Conservation (phyloP, 2,888 invertebrate genomes). For the Ectobius pallidus region DNA sequence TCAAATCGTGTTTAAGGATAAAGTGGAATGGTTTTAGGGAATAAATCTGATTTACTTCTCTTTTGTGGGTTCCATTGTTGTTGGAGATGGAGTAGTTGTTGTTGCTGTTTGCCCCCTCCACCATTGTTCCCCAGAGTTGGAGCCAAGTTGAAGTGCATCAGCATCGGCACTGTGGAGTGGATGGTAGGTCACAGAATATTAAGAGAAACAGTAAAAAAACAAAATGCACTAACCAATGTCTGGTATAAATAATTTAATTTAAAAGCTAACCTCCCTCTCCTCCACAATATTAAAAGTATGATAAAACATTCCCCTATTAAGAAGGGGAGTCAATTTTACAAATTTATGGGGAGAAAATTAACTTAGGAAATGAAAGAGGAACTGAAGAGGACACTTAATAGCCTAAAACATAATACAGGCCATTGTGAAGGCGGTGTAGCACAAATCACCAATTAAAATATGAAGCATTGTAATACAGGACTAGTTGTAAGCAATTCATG, state of each 20-base stretch:
- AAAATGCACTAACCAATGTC: slow-evolving; percentile 22
- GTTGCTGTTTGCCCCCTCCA: slow-evolving; percentile 61
- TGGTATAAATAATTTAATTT: neutral
- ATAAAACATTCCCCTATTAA: neutral
- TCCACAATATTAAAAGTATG: neutral
- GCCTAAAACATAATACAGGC: slow-evolving; percentile 11
- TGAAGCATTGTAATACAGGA: neutral
- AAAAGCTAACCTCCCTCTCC: neutral
- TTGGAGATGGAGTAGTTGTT: slow-evolving; percentile 58
- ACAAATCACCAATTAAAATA: slow-evolving; percentile 8
- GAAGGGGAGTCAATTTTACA: neutral
- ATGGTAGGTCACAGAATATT: slow-evolving; percentile 41
- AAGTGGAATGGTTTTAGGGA: slow-evolving; percentile 31
- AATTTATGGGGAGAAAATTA: no score
- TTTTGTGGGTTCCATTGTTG: slow-evolving; percentile 59
- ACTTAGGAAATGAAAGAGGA: no score
- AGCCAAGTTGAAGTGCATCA: slow-evolving; percentile 55
- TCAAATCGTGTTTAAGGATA: neutral
- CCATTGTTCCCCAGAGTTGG: slow-evolving; percentile 63
- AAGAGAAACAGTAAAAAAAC: slow-evolving; percentile 29
- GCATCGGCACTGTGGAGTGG: slow-evolving; percentile 45
- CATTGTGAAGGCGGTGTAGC: slow-evolving; percentile 10
- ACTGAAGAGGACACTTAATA: no score
- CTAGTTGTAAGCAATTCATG: slow-evolving; percentile 24
- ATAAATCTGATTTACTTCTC: slow-evolving; percentile 56